Conservation (phyloP, 1,140 invertebrate species). For the Heliconius melpomene region DNA sequence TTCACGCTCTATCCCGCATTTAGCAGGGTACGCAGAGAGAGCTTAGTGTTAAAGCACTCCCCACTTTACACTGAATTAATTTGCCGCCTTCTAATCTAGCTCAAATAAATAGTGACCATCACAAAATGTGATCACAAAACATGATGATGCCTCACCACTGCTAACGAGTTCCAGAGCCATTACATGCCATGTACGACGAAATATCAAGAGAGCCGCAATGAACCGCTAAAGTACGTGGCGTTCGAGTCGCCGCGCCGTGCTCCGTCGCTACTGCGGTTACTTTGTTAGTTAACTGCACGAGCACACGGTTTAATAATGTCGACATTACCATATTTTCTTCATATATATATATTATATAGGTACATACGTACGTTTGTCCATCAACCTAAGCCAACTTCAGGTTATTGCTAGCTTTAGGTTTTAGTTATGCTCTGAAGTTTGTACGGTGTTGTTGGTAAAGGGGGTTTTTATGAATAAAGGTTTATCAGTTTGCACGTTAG, state of each 20-base stretch:
- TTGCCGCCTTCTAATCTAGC: background rate
- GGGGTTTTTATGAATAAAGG: constrained; percentile 21
- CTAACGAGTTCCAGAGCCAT: constrained; percentile 33
- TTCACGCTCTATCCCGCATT: no score
- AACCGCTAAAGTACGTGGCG: constrained; percentile 31
- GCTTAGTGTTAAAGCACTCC: no score
- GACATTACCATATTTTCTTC: constrained; percentile 40
- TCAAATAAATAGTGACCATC: background rate
- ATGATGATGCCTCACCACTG: constrained; percentile 20
- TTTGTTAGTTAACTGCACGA: constrained; percentile 43
- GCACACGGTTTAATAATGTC: constrained; percentile 33
- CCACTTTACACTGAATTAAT: no score
- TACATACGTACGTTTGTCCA: constrained; percentile 22
- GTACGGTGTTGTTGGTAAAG: constrained; percentile 31
- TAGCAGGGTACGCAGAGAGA: no score
- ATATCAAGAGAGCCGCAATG: constrained; percentile 31
- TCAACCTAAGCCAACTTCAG: constrained; percentile 37
- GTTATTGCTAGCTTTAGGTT: constrained; percentile 31
- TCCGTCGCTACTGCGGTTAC: constrained; percentile 40
- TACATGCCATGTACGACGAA: constrained; percentile 32
- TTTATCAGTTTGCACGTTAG: no score
- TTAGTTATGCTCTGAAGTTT: constrained; percentile 17
- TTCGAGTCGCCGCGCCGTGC: constrained; percentile 29
- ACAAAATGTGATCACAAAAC: constrained; percentile 28
- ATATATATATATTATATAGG: background rate